Conservation (phyloP, 2,113 vertebrate species). For the Pangasianodon gigas region DNA sequence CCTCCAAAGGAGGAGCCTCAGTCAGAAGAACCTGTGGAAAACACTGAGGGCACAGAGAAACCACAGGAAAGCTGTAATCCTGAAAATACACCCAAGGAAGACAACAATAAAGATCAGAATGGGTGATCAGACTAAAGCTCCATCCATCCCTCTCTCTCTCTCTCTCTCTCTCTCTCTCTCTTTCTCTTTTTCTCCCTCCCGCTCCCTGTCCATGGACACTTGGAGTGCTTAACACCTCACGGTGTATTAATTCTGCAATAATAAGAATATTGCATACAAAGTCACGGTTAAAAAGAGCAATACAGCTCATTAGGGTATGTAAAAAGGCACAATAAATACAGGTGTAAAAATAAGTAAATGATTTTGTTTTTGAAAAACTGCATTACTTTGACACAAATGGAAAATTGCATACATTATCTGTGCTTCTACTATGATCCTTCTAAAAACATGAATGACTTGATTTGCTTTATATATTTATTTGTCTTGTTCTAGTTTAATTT, state of each 20-base stretch:
- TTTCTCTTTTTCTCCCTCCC: neutral
- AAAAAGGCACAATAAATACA: constrained; percentile 44
- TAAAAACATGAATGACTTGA: constrained; percentile 1
- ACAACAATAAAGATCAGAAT: constrained; percentile 34
- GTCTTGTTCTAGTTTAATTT: constrained; percentile 28
- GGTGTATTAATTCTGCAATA: constrained; percentile 46
- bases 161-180: neutral
- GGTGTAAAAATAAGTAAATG: constrained; percentile 28
- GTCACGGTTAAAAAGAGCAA: constrained; percentile 15
- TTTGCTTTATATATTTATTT: constrained; percentile 46
- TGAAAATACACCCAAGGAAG: constrained; percentile 44
- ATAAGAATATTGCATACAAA: constrained; percentile 35
- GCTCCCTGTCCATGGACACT: neutral
- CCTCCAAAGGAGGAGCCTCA: constrained; percentile 32
- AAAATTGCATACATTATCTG: constrained; percentile 1
- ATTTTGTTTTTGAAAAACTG: constrained; percentile 7
- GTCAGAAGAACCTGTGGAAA: constrained; percentile 41
- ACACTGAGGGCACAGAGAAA: constrained; percentile 21
- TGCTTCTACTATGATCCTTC: neutral
- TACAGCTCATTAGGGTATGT: constrained; percentile 41
- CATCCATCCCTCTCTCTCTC: neutral
- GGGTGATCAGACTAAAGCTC: constrained; percentile 46
- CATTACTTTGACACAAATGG: neutral
- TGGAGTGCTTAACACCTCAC: neutral
- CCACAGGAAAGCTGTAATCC: constrained; percentile 15